Base-by-base conservation (phyloP, 1,140 invertebrate species). In the Leptopilina boulardi region DNA sequence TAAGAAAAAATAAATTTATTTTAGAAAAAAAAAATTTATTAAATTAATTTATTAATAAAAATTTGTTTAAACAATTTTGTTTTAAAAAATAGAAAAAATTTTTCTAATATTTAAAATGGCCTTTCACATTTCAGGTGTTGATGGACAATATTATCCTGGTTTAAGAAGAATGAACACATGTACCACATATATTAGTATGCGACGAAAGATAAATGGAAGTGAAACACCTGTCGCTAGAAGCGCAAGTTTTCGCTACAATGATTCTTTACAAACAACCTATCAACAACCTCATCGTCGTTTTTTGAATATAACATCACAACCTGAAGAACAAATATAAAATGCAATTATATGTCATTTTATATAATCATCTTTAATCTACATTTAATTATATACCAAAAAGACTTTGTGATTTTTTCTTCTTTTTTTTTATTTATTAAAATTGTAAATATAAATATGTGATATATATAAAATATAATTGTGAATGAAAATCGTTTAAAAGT, bases 161-260 rank as follows among this genome's bases (percentile, higher is more conserved):
- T 88, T 94, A 13, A 92, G 93, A 75, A 89, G 93, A 78, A 92
- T 93, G 81, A 94, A 94, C 86, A 94, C 94, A 10, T 93, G 91
- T 80, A 93, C 93, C 74, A 94, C 93, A 0, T 94, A 94, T 88
- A 91, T 94, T 72, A 92, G 85, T 41, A 84, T 89, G 11, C 71
- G 83, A 8, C 80, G 80, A 11, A 85, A 88, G 80, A 82, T 79
- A 26, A 87, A 85, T 59, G 81, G 75, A n/a, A 84, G 75, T 77
- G 79, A 84, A 15, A 18, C 47, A 21, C 72, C 79, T 3, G 77
- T 83, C 8, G 80, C 70, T 19, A 82, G 83, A 79, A 86, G 83
- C 42, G 84, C 82, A 0, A 87, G 84, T 73, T 80, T 88, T 30
- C 76, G 9, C 47, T 79, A 85, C 30, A 84, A 82, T 41, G 74